Evolutionary conservation across 64 coral and sea anemone genomes (phyloP).

Genomic region (Dendronephthya gigantea): DNA sequence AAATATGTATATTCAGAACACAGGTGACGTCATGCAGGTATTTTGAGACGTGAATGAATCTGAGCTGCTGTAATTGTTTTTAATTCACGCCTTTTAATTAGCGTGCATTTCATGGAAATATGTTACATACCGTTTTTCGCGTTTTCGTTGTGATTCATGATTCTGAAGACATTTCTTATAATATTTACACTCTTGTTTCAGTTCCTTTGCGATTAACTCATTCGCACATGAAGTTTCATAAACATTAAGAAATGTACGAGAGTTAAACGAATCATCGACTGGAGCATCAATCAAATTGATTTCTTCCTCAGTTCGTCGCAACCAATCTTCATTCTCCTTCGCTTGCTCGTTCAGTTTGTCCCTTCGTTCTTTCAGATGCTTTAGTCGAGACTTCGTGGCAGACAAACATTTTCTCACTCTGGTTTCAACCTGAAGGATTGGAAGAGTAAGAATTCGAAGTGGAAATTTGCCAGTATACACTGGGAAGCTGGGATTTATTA

Average conservation of each 20-base stretch:
- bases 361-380: neutral
- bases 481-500: no score
- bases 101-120: neutral
- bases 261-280: neutral
- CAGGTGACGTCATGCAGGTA: no score
- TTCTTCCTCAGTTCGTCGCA: neutral
- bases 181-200: conserved; percentile 4
- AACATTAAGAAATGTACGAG: neutral
- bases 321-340: neutral
- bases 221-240: neutral
- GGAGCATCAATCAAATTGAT: neutral
- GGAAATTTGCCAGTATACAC: no score
- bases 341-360: neutral
- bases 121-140: conserved; percentile 4
- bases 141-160: neutral
- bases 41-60: no score
- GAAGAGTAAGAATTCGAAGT: neutral
- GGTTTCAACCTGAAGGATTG: neutral
- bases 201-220: neutral
- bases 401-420: neutral
- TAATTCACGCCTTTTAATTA: no score
- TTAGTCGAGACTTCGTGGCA: neutral
- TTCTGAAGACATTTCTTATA: neutral
- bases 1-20: no score
- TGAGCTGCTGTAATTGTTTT: no score